Percentiles rank a stretch among this genome's conserved stretches.
These are phyloP conservation scores for Miichthys miiuy DNA, from an alignment of 2,797 vertebrate genomes.

Conservation along the genomic window DNA sequence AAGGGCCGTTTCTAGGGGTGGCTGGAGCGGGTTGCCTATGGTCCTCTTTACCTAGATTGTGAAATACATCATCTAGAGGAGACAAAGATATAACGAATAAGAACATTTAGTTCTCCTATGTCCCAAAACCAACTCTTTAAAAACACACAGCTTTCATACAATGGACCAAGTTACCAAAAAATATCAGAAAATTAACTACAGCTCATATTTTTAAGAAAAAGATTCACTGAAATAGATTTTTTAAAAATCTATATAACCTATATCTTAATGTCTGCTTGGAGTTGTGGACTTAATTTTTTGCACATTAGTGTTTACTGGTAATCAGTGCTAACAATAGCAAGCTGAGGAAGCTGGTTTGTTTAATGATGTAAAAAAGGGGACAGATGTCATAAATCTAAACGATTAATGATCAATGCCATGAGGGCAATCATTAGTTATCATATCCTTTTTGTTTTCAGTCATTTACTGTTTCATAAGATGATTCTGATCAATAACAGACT, in stretches of 20 bases:
- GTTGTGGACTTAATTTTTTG: neutral
- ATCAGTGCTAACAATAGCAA: neutral
- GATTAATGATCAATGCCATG: neutral
- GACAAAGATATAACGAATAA: constrained; percentile 31
- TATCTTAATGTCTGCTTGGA: neutral
- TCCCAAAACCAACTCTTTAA: neutral
- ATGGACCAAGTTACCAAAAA: neutral
- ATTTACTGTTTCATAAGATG: neutral
- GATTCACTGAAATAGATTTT: neutral
- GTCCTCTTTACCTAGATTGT: constrained; percentile 94
- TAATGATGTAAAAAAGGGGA: neutral
- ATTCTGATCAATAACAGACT: neutral
- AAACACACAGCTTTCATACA: constrained; percentile 8
- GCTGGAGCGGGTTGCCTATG: constrained; percentile 88
- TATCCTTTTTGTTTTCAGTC: neutral
- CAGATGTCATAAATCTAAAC: neutral
- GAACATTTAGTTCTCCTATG: neutral
- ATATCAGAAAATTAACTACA: neutral
- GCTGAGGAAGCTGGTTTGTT: neutral
- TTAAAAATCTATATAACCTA: too few species aligned
- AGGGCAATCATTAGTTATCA: neutral
- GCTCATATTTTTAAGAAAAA: neutral
- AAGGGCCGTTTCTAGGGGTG: constrained; percentile 90
- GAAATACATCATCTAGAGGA: constrained; percentile 93
- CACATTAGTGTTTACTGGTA: too few species aligned